phyloP scores from a whole-genome alignment of 2,113 vertebrate species.

The Hylia prasina region DNA sequence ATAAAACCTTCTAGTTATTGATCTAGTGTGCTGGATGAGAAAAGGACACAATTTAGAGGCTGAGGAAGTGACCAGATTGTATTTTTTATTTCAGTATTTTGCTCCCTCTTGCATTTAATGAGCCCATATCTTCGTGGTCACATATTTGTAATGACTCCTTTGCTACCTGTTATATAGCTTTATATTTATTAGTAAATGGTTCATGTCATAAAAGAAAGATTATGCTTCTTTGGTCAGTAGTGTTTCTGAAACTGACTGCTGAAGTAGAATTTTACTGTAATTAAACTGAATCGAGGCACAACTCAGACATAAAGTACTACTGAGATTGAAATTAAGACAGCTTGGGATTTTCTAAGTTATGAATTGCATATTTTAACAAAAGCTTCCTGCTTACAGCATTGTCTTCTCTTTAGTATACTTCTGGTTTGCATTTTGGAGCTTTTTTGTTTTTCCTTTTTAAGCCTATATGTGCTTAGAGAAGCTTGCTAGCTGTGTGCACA shows the following conservation, averaged over 20 bases:
- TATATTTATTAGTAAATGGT: neutral
- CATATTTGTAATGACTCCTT: neutral
- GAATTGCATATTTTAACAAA: neutral
- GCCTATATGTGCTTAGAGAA: neutral
- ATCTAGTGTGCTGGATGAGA: neutral
- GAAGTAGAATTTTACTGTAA: neutral
- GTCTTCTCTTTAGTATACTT: neutral
- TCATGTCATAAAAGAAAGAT: constrained; percentile 10
- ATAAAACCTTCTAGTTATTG: neutral
- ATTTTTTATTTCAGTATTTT: neutral
- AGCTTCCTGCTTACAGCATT: neutral
- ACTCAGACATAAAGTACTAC: neutral
- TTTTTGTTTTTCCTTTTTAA: neutral
- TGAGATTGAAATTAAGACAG: neutral
- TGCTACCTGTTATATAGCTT: neutral
- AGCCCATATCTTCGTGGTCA: neutral
- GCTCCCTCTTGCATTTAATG: neutral
- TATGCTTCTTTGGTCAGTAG: neutral
- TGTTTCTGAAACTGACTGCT: neutral
- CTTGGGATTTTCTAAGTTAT: neutral
- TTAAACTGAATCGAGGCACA: neutral
- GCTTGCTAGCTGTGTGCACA: neutral
- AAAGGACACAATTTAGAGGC: neutral
- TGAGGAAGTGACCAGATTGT: neutral
- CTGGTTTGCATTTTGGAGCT: rapidly evolving